phyloP scores from a whole-genome alignment of 37 sponge, comb jelly and placozoan genomes.

The Crambe crambe region DNA sequence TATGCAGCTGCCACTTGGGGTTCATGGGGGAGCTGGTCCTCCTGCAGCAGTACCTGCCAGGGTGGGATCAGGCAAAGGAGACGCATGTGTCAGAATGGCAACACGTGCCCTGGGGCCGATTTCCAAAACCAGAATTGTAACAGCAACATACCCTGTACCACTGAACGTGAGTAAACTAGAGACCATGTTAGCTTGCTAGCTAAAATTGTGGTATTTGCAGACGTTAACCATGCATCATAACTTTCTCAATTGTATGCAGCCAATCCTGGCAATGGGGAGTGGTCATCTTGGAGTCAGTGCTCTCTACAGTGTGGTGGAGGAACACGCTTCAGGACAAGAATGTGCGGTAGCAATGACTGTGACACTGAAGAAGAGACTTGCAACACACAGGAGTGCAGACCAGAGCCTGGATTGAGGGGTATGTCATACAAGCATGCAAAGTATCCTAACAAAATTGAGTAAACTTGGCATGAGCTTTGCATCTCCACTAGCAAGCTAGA shows the following conservation, averaged over 20 bases:
- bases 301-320: constrained; percentile 47
- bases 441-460: too few species aligned
- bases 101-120: constrained; percentile 1
- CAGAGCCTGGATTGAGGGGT: constrained; percentile 53
- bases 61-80: constrained; percentile 22
- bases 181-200: too few species aligned
- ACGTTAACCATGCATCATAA: not conserved
- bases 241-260: not conserved
- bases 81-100: constrained; percentile 22
- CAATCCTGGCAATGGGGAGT: constrained; percentile 40
- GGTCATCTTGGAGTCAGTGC: constrained; percentile 58
- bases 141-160: not conserved
- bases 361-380: constrained; percentile 28
- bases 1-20: constrained; percentile 40
- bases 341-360: constrained; percentile 29
- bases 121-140: constrained; percentile 18
- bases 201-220: too few species aligned
- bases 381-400: constrained; percentile 54
- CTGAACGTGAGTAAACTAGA: not conserved
- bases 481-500: too few species aligned
- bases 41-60: constrained; percentile 44
- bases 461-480: too few species aligned
- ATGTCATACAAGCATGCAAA: not conserved
- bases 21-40: constrained; percentile 34
- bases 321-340: constrained; percentile 26